Evolutionary conservation across 2,888 invertebrate genomes (phyloP), one percentile per base, ranked within the genome.

Genomic region (Drosophila testacea): DNA sequence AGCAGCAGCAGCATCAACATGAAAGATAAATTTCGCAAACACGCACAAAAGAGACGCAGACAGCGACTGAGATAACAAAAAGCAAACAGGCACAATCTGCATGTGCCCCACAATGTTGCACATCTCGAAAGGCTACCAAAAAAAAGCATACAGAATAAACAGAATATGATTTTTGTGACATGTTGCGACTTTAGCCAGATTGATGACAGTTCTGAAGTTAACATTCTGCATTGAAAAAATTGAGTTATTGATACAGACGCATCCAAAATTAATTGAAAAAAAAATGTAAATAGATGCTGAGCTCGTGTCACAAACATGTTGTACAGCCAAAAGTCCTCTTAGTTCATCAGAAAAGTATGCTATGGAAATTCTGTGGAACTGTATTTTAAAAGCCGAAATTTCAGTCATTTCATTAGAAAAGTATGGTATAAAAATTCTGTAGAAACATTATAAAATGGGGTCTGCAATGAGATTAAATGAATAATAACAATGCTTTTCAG

Each of bases 11-110:
- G 52, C 68, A 63, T 81, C 88, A 76, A 74, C 84, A 89, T 73
- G 77, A 74, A 89, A 87, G 88, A 84, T 89, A 89, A 77, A 89
- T 82, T 88, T 85, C 54, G 60, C 84, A 79, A 73, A 73, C 76
- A 83, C 70, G 59, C 74, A 62, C 46, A 72, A 68, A 83, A 77
- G 73, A 69, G 44, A 61, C 57, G 46, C 11, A 57, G 30, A 36
- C 69, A 59, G 44, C 27, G 39, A 50, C 42, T 42, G 42, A 61
- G 13, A 38, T 44, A 46, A 39, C 52, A 9, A 44, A 27, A 42
- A 56, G 46, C 32, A 39, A 50, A 36, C 39, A 54, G 22, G 4
- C 54, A 16, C 63, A 36, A 42, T 55, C 64, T 51, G 57, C 38
- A 22, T 22, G 44, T 59, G 52, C 57, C 44, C 13, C 64, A 60